phyloP scores from a whole-genome alignment of 1,140 invertebrate species.

The Bicyclus anynana region DNA sequence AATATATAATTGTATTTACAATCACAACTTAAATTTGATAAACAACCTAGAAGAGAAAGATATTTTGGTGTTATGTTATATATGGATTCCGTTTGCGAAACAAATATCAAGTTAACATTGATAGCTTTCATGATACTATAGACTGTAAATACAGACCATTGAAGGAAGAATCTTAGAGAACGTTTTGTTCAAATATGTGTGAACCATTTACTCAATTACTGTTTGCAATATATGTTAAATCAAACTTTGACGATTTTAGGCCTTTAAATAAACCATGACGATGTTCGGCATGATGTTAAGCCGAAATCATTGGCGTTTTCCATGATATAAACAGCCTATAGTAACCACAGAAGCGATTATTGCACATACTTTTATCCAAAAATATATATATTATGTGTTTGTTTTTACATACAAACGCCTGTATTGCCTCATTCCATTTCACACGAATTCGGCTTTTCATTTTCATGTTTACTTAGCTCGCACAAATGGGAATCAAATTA shows the following conservation, averaged over 20 bases:
- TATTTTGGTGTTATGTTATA: slow-evolving; percentile 52
- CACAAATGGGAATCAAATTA: slow-evolving; percentile 14
- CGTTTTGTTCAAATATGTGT: too few relatives aligned
- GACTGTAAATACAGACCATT: too few relatives aligned
- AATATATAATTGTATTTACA: slow-evolving; percentile 70
- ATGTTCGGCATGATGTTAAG: too few relatives aligned
- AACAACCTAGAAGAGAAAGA: slow-evolving; percentile 71
- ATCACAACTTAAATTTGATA: slow-evolving; percentile 74
- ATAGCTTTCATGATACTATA: neutral
- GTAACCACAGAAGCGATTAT: neutral
- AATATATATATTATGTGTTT: neutral
- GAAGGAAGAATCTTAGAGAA: too few relatives aligned
- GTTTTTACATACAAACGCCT: neutral
- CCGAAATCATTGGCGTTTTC: too few relatives aligned
- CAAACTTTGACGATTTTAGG: too few relatives aligned
- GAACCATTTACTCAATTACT: too few relatives aligned
- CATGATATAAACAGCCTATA: neutral
- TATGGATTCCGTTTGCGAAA: slow-evolving; percentile 24
- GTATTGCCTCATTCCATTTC: neutral
- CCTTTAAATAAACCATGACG: too few relatives aligned
- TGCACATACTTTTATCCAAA: neutral
- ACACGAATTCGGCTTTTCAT: neutral
- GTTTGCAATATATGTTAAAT: too few relatives aligned
- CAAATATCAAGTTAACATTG: neutral
- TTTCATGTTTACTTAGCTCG: slow-evolving; percentile 4